Base-by-base conservation (phyloP, 2,113 vertebrate genomes). In the Nothoprocta pentlandii region DNA sequence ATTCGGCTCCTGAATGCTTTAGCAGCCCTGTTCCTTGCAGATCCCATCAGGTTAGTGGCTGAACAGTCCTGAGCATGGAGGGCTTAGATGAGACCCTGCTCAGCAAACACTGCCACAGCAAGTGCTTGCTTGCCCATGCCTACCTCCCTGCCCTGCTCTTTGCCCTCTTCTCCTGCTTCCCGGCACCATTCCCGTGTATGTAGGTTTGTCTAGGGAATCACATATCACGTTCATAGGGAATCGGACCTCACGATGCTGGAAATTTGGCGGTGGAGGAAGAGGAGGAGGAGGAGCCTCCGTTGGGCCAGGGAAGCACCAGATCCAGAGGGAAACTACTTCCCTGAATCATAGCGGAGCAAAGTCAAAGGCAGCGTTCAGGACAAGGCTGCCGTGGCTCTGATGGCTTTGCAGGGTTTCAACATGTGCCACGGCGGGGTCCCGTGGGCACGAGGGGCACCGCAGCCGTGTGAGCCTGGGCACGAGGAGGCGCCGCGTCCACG, bases 391-490 rank as follows among this genome's bases (percentile, higher is more conserved):
- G 83, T 49, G 69, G 83, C 83, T 44, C 80, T 39, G 14, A 32
- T 76, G 90, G 93, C 83, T 95, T 63, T 42, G 85, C 44, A n/a
- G 15, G 95, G 71, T 91, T 88, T 89, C 94, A 95, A 96, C 8
- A 78, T 95, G 92, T 93, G 94, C 87, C 97, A 94, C 95, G 95
- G 93, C 94, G 73, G 68, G 76, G 80, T 89, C 95, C 95, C 95
- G 93, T 39, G 36, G 36, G 36, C 36, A 8, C 36, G 36, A 39
- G 36, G 36, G 36, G 36, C 36, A 39, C 7, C 36, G 6, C 36
- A 39, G 36, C 36, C 36, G 36, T 39, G 36, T 39, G 16, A 16
- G 16, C 46, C 46, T 17, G 7, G 46, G 16, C 46, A 7, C 16
- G 16, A 17, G 46, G 46, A 17, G 46, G 15, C 19, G 46, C 46